These are phyloP conservation scores for Epinotia bilunana DNA, from an alignment of 2,888 invertebrate species.

Conservation along the genomic window DNA sequence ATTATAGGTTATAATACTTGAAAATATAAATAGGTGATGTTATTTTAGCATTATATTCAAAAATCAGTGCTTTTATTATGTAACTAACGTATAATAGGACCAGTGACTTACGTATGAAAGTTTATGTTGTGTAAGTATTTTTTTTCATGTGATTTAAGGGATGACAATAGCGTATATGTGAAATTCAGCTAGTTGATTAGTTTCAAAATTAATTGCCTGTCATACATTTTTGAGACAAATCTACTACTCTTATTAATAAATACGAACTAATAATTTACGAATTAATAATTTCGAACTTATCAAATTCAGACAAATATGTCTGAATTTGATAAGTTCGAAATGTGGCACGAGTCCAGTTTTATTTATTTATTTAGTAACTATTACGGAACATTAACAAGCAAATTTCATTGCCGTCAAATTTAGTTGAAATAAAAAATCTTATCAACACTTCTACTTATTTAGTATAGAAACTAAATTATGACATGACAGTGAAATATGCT, in stretches of 20 bases:
- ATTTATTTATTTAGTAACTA: conserved; percentile 13
- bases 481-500: conserved; percentile 24
- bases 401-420: conserved; percentile 26
- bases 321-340: neutral
- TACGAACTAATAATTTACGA: too few species aligned
- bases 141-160: conserved; percentile 41
- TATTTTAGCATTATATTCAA: conserved; percentile 51
- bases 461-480: conserved; percentile 1
- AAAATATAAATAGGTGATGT: conserved; percentile 54
- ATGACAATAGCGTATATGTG: conserved; percentile 34
- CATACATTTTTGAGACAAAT: conserved; percentile 6
- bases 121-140: conserved; percentile 39
- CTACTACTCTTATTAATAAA: conserved; percentile 8
- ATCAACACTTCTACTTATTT: neutral
- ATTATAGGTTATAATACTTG: conserved; percentile 38
- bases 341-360: conserved; percentile 21
- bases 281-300: too few species aligned
- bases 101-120: conserved; percentile 53
- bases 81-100: conserved; percentile 60
- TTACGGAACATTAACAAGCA: conserved; percentile 20
- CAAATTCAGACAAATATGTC: too few species aligned
- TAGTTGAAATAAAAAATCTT: conserved; percentile 5
- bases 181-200: conserved; percentile 11
- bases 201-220: neutral
- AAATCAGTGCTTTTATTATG: conserved; percentile 59